A percentile compares a stretch with the other conserved stretches of the same genome.
These are phyloP conservation scores for Xestia ashworthii DNA, from an alignment of 2,888 invertebrate species.

Conservation along the genomic window DNA sequence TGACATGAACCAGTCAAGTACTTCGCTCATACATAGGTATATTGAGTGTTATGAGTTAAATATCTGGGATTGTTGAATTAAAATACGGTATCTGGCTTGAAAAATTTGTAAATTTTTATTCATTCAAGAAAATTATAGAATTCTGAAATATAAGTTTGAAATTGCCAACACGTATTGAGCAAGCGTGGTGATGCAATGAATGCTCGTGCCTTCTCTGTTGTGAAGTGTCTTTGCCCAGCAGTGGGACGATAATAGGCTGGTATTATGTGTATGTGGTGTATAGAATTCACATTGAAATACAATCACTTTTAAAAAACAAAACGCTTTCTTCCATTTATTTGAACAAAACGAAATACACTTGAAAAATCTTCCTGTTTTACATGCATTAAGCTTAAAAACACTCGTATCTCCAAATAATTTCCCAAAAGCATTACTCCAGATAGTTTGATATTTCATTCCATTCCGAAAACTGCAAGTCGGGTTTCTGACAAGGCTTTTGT, in stretches of 20 bases:
- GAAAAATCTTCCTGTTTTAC: not conserved
- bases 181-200: too few species aligned
- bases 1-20: constrained; percentile 10
- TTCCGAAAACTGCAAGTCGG: constrained; percentile 52
- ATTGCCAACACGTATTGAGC: too few species aligned
- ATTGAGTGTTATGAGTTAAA: not conserved
- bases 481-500: constrained; percentile 48
- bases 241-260: too few species aligned
- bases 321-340: not conserved
- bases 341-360: not conserved
- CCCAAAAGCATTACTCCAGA: constrained; percentile 51
- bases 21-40: not conserved
- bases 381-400: constrained; percentile 18
- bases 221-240: too few species aligned
- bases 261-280: too few species aligned
- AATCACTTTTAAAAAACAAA: not conserved
- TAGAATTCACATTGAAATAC: too few species aligned
- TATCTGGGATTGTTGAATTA: too few species aligned
- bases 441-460: constrained; percentile 44
- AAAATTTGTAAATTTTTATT: too few species aligned
- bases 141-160: too few species aligned
- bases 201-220: too few species aligned
- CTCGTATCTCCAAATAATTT: constrained; percentile 32
- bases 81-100: too few species aligned
- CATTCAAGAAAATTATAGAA: too few species aligned